Evolutionary conservation across 2,113 vertebrate genomes (phyloP).

Genomic region (Chunga burmeisteri): DNA sequence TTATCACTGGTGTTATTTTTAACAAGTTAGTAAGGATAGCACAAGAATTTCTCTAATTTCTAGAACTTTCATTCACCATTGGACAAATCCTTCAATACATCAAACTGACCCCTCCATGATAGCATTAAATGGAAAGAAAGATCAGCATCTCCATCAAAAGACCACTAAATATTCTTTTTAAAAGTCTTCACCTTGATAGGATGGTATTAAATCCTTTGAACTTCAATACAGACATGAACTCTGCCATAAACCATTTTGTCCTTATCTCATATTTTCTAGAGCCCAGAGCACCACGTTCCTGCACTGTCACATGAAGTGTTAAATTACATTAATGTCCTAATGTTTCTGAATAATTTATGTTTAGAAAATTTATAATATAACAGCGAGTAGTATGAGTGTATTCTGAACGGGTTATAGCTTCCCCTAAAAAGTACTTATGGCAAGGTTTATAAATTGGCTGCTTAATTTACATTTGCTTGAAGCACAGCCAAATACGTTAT

Average conservation of each 20-base stretch:
- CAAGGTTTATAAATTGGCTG: neutral
- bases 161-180: neutral
- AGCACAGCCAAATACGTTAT: neutral
- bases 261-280: neutral
- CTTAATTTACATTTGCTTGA: neutral
- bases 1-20: neutral
- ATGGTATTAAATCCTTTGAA: neutral
- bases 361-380: neutral
- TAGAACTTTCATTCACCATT: neutral
- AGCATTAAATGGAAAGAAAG: neutral
- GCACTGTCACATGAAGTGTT: neutral
- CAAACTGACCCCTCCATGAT: neutral
- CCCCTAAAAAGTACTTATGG: neutral
- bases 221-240: neutral
- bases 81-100: neutral
- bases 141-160: neutral
- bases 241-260: neutral
- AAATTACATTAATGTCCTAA: neutral
- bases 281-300: neutral
- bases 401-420: neutral
- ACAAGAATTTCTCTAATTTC: neutral
- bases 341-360: neutral
- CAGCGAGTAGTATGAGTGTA: neutral
- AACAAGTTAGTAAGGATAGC: neutral
- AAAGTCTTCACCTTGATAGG: neutral